These are phyloP conservation scores for Thinocorus orbignyianus DNA, from an alignment of 2,113 vertebrate species.

Conservation along the genomic window DNA sequence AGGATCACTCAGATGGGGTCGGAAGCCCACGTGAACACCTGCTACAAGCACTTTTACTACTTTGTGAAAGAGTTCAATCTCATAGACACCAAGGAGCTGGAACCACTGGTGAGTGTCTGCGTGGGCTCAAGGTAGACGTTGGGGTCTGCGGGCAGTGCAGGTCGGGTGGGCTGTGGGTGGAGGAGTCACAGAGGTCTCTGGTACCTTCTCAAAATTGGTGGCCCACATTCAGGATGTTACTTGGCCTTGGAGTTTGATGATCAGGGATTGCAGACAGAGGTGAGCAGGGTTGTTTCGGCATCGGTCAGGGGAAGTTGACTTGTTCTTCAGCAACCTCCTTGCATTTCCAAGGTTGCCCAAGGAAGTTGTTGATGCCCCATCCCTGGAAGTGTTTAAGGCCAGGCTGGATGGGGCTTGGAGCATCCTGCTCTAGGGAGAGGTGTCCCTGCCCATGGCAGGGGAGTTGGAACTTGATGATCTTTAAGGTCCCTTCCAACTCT, in stretches of 20 bases:
- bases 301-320: rapidly evolving
- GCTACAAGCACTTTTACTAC: slow-evolving; percentile 99
- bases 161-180: not conserved
- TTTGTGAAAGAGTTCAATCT: slow-evolving; percentile 93
- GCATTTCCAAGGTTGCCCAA: too few species aligned
- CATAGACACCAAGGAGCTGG: slow-evolving; percentile 97
- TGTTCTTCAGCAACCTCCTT: not conserved
- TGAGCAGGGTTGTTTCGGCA: not conserved
- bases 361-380: too few species aligned
- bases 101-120: slow-evolving; percentile 88
- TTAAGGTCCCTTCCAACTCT: too few species aligned
- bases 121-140: rapidly evolving
- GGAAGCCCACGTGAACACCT: slow-evolving; percentile 97
- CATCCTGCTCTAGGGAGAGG: too few species aligned
- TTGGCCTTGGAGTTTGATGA: not conserved
- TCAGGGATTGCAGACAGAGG: not conserved
- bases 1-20: slow-evolving; percentile 94
- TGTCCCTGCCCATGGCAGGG: too few species aligned
- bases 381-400: too few species aligned
- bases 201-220: not conserved
- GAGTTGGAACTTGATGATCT: too few species aligned
- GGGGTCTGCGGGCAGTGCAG: not conserved
- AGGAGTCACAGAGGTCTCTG: not conserved
- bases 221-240: not conserved
- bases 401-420: too few species aligned